phyloP scores from a whole-genome alignment of 2,113 vertebrate species.

The Columba livia region DNA sequence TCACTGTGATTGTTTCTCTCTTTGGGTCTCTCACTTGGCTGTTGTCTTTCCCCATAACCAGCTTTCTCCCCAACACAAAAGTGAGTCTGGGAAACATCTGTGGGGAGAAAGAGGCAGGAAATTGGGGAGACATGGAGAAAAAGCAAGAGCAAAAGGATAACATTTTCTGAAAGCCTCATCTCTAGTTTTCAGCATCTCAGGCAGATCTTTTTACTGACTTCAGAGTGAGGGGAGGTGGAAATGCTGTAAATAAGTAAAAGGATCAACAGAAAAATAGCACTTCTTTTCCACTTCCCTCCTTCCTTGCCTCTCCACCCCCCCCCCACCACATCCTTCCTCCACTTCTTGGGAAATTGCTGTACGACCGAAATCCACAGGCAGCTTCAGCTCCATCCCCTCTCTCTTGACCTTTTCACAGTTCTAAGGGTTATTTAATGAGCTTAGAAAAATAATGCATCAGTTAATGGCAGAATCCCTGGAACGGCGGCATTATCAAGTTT shows the following conservation, averaged over 20 bases:
- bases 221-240: background rate
- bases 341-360: constrained; percentile 15
- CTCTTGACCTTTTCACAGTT: constrained; percentile 61
- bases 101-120: background rate
- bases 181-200: background rate
- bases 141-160: background rate
- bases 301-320: background rate
- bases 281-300: background rate
- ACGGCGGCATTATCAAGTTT: background rate
- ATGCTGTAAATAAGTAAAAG: background rate
- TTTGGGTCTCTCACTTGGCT: background rate
- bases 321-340: background rate
- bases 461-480: constrained; percentile 56
- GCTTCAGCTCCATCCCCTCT: constrained; percentile 28
- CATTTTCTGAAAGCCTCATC: background rate
- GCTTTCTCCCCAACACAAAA: background rate
- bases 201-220: background rate
- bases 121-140: background rate
- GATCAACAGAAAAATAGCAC: background rate
- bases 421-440: constrained; percentile 63
- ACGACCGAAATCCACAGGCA: constrained; percentile 29
- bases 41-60: background rate
- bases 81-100: background rate
- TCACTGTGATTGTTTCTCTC: background rate
- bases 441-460: constrained; percentile 60